Evolutionary conservation across 2,888 invertebrate species (phyloP).

Genomic region (Pandemis heparana): DNA sequence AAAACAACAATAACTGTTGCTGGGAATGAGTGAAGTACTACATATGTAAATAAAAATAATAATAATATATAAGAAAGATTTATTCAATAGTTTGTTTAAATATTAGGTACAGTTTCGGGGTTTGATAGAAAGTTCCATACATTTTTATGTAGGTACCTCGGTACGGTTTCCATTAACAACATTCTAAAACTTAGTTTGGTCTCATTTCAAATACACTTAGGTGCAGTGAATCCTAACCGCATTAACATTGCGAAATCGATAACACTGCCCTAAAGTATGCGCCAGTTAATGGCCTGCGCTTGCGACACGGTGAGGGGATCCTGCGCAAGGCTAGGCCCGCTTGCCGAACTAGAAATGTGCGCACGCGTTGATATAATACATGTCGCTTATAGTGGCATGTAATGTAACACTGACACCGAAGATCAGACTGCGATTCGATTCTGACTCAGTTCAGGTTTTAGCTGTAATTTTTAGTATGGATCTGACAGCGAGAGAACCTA

Average conservation of each 20-base stretch:
- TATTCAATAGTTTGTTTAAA: no score
- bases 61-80: no score
- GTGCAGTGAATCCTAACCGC: background rate
- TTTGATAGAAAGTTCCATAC: background rate
- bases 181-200: background rate
- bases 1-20: no score
- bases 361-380: background rate
- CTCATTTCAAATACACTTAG: background rate
- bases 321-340: background rate
- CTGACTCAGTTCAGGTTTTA: no score
- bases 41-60: no score
- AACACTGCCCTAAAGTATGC: slow-evolving; percentile 10
- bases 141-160: background rate
- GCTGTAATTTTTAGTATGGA: no score
- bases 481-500: no score
- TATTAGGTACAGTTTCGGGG: no score
- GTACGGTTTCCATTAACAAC: background rate
- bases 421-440: no score
- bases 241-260: slow-evolving; percentile 2
- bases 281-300: background rate
- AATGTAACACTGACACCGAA: no score
- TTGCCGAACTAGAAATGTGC: background rate
- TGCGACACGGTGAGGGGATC: slow-evolving; percentile 7
- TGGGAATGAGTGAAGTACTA: no score
- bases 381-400: no score